phyloP scores from a whole-genome alignment of 2,113 vertebrate genomes.

The Tauraco erythrolophus region DNA sequence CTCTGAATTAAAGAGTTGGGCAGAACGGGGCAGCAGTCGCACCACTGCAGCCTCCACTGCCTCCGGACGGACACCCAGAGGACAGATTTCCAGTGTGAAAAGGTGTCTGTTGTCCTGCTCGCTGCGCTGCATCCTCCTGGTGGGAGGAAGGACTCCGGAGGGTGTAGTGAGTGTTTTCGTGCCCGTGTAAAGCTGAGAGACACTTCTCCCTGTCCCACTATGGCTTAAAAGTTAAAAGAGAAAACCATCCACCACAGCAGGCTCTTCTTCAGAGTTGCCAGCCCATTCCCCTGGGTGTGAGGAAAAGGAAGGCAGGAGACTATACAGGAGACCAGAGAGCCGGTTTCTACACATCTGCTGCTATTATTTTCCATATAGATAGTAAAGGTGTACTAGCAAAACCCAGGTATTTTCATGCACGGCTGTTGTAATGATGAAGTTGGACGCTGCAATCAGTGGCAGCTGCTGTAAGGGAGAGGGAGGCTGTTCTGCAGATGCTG shows the following conservation, averaged over 20 bases:
- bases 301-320: neutral
- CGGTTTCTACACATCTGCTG: neutral
- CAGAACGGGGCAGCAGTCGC: fast-evolving
- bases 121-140: neutral
- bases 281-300: neutral
- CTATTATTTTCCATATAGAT: neutral
- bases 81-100: neutral
- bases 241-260: too few species aligned
- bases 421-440: neutral
- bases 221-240: too few species aligned
- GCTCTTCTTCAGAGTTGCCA: neutral
- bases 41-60: neutral
- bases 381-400: neutral
- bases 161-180: neutral
- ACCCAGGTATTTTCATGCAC: neutral
- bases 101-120: neutral
- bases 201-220: too few species aligned
- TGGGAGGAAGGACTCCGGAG: neutral
- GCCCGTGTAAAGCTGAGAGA: too few species aligned
- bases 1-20: neutral
- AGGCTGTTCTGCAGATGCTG: neutral
- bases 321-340: neutral
- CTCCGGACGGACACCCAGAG: fast-evolving
- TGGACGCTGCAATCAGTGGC: neutral
- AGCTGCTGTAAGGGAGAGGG: neutral